phyloP scores from a whole-genome alignment of 2,888 invertebrate species.

The Lacanobia oleracea region DNA sequence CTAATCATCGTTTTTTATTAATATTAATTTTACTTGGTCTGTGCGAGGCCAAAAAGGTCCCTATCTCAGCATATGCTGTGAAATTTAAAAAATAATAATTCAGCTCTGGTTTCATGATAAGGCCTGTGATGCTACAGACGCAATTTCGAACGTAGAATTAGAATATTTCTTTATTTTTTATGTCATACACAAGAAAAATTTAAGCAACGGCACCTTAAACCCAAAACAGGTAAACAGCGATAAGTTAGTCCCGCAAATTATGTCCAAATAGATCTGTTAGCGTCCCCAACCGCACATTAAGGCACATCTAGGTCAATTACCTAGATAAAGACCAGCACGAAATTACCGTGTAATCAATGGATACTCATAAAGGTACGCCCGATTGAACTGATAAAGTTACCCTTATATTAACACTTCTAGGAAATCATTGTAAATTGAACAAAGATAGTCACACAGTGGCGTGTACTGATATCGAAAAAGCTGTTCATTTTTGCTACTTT shows the following conservation, averaged over 20 bases:
- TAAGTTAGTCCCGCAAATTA: slow-evolving; percentile 42
- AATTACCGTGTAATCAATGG: slow-evolving; percentile 61
- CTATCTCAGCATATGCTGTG: too few relatives aligned
- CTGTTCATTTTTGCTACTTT: slow-evolving; percentile 26
- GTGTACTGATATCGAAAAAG: slow-evolving; percentile 14
- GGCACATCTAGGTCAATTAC: slow-evolving; percentile 59
- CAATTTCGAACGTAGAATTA: not conserved
- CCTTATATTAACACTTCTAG: slow-evolving; percentile 57
- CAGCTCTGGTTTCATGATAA: too few relatives aligned
- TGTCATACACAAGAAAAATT: too few relatives aligned
- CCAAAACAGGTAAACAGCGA: slow-evolving; percentile 37
- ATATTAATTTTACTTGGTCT: too few relatives aligned
- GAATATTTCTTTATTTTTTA: not conserved
- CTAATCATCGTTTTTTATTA: too few relatives aligned
- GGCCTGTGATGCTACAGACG: too few relatives aligned
- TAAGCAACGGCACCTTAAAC: slow-evolving; percentile 13
- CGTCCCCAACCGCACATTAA: slow-evolving; percentile 46
- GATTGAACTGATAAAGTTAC: slow-evolving; percentile 53
- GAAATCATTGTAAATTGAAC: slow-evolving; percentile 52
- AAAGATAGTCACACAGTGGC: slow-evolving; percentile 41
- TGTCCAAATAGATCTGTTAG: slow-evolving; percentile 53
- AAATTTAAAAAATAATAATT: too few relatives aligned
- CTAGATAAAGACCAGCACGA: slow-evolving; percentile 59
- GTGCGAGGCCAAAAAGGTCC: too few relatives aligned
- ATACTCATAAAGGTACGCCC: slow-evolving; percentile 44